These are phyloP conservation scores for Sylvia atricapilla DNA, from an alignment of 2,113 vertebrate species.

Conservation along the genomic window DNA sequence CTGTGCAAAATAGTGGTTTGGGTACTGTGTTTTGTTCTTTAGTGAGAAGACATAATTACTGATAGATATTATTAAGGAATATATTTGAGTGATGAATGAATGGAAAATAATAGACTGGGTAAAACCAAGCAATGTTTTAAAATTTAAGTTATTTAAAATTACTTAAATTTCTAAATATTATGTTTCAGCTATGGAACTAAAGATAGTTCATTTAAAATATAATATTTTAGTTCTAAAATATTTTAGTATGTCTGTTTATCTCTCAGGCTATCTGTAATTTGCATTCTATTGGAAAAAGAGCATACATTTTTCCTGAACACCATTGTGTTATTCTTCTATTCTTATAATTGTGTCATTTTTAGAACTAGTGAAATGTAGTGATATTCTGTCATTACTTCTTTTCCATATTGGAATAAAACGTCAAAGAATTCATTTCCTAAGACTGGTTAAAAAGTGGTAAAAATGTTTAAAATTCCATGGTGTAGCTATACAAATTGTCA, in stretches of 20 bases:
- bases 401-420: not conserved
- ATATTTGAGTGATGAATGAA: not conserved
- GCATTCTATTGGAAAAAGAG: not conserved
- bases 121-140: not conserved
- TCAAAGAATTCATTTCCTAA: not conserved
- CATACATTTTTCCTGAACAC: not conserved
- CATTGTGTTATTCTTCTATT: not conserved
- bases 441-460: not conserved
- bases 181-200: not conserved
- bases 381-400: not conserved
- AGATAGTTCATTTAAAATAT: not conserved
- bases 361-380: not conserved
- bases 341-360: not conserved
- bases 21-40: not conserved
- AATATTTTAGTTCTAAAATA: not conserved
- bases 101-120: not conserved
- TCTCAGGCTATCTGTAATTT: not conserved
- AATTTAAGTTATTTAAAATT: not conserved
- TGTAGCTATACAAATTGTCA: not conserved
- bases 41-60: not conserved
- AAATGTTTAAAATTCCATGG: not conserved
- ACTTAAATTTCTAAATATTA: not conserved
- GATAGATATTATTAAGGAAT: not conserved
- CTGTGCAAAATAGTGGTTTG: not conserved
- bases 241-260: not conserved